Conservation (phyloP, 1,140 invertebrate species). For the Bombus balteatus region DNA sequence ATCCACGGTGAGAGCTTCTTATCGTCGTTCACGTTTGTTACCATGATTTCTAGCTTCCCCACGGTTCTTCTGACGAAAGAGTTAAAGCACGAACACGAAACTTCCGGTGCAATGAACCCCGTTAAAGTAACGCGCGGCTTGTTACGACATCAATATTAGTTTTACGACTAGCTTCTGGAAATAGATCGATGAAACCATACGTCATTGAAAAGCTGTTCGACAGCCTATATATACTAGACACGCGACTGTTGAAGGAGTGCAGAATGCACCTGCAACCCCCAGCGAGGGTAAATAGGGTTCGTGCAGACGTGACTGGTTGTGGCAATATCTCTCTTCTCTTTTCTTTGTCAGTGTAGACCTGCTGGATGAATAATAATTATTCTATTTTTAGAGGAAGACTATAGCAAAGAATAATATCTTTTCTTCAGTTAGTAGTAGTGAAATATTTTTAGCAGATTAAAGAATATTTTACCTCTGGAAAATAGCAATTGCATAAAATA, state of each 20-base stretch:
- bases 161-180: conserved; percentile 70
- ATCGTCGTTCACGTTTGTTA: conserved; percentile 47
- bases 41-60: conserved; percentile 51
- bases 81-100: conserved; percentile 67
- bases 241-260: conserved; percentile 1
- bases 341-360: no score
- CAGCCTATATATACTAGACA: conserved; percentile 33
- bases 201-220: conserved; percentile 61
- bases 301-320: background rate
- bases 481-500: no score
- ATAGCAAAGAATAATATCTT: background rate
- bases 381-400: background rate
- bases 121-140: conserved; percentile 53
- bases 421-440: background rate
- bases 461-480: no score
- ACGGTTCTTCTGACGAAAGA: conserved; percentile 59
- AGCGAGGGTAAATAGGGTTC: background rate
- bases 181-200: conserved; percentile 63
- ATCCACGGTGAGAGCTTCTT: conserved; percentile 23
- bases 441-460: background rate
- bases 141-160: conserved; percentile 65
- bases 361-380: background rate
- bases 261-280: conserved; percentile 53
- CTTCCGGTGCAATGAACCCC: conserved; percentile 72
- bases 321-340: background rate